Conservation (phyloP, 1,140 invertebrate genomes). For the Acromyrmex charruanus region DNA sequence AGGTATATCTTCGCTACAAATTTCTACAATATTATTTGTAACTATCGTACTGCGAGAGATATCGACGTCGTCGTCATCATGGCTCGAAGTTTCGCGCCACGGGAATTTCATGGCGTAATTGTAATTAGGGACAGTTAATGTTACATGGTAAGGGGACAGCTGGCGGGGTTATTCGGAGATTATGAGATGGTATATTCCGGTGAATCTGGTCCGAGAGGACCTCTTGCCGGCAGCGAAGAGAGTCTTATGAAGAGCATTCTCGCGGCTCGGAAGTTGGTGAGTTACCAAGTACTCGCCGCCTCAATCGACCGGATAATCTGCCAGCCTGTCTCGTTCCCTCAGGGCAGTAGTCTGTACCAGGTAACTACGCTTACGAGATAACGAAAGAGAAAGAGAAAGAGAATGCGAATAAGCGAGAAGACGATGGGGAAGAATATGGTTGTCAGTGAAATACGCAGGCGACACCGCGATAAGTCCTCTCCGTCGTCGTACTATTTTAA, state of each 20-base stretch:
- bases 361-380: conserved; percentile 20
- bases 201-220: conserved; percentile 41
- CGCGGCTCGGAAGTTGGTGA: conserved; percentile 60
- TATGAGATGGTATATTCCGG: conserved; percentile 29
- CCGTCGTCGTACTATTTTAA: conserved; percentile 12
- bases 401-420: background rate
- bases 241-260: conserved; percentile 56
- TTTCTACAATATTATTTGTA: conserved; percentile 5
- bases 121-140: conserved; percentile 72
- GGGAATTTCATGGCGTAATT: conserved; percentile 63
- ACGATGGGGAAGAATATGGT: background rate
- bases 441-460: conserved; percentile 6
- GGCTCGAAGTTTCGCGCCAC: conserved; percentile 33
- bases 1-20: background rate
- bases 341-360: background rate
- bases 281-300: conserved; percentile 67
- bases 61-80: conserved; percentile 11
- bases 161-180: conserved; percentile 60
- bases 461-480: conserved; percentile 35
- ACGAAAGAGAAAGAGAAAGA: conserved; percentile 11
- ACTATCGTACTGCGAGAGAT: background rate
- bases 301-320: conserved; percentile 70
- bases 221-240: conserved; percentile 26
- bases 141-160: conserved; percentile 41
- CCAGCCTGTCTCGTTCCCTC: background rate